Conservation (phyloP, 2,888 invertebrate genomes). For the Zhengitettix transpicula region DNA sequence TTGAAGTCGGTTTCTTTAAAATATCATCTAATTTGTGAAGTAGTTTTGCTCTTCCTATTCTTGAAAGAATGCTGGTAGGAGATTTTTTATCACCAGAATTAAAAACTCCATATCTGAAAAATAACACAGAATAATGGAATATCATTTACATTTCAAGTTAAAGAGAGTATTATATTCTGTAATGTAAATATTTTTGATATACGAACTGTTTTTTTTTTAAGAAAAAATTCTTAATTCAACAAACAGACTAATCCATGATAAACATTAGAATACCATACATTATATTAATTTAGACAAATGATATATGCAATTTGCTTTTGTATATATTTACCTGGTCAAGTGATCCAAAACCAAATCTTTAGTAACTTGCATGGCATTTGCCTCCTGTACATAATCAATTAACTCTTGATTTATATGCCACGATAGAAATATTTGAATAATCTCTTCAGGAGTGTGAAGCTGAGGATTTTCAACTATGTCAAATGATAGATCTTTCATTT, state of each 20-base stretch:
- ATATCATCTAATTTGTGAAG: conserved; percentile 36
- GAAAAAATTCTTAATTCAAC: too few species aligned
- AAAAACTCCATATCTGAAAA: conserved; percentile 41
- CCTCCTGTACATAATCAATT: conserved; percentile 33
- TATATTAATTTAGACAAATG: too few species aligned
- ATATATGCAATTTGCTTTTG: too few species aligned
- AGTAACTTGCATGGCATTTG: conserved; percentile 32
- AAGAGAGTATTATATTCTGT: too few species aligned
- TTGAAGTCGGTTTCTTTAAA: conserved; percentile 22
- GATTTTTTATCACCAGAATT: conserved; percentile 37
- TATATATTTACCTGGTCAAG: conserved; percentile 26
- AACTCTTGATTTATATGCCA: conserved; percentile 40
- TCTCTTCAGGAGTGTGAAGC: background rate
- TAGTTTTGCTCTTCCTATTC: conserved; percentile 40
- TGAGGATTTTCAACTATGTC: background rate
- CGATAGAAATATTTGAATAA: conserved; percentile 11
- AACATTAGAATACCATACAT: too few species aligned
- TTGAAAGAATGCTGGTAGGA: conserved; percentile 36
- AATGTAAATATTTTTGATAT: too few species aligned
- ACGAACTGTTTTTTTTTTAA: too few species aligned
- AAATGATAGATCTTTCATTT: background rate
- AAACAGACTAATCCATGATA: too few species aligned
- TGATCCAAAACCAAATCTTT: conserved; percentile 41
- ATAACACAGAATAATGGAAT: background rate
- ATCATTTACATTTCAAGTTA: too few species aligned